Percentiles rank a stretch among this genome's conserved stretches.
Evolutionary conservation across 53 echinoderm and acorn worm genomes (phyloP).

Genomic region (Zoroaster sp.): DNA sequence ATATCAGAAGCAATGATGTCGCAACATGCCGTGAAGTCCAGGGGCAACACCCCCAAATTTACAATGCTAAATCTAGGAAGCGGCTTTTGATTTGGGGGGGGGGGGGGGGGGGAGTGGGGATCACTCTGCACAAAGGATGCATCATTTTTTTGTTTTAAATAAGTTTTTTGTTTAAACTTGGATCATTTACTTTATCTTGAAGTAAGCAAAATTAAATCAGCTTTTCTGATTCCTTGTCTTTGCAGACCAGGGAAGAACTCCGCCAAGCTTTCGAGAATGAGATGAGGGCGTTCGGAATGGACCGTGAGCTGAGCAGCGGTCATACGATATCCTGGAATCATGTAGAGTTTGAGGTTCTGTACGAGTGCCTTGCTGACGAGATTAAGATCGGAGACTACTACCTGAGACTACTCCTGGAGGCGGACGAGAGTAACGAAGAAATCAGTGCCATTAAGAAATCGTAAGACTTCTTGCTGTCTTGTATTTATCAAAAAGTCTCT

Average conservation of each 20-base stretch:
- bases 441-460: constrained; percentile 95
- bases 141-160: too few relatives aligned
- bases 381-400: constrained; percentile 99
- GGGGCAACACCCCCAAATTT: too few relatives aligned
- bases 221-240: too few relatives aligned
- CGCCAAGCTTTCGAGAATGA: constrained; percentile 92
- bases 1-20: too few relatives aligned
- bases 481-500: not conserved
- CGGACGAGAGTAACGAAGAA: constrained; percentile 93
- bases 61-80: too few relatives aligned
- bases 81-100: too few relatives aligned
- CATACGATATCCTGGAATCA: constrained; percentile 98
- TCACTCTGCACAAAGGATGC: too few relatives aligned
- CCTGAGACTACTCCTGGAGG: constrained; percentile 88
- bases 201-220: too few relatives aligned
- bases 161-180: too few relatives aligned
- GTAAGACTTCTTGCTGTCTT: constrained; percentile 65
- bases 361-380: constrained; percentile 90
- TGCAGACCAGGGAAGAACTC: constrained; percentile 94
- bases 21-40: too few relatives aligned
- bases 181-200: too few relatives aligned
- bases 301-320: constrained; percentile 87
- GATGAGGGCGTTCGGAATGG: constrained; percentile 92
- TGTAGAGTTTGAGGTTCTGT: constrained; percentile 95
- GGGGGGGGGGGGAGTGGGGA: too few relatives aligned